Evolutionary conservation across 2,113 vertebrate genomes (phyloP).

Genomic region (Rhea pennata): DNA sequence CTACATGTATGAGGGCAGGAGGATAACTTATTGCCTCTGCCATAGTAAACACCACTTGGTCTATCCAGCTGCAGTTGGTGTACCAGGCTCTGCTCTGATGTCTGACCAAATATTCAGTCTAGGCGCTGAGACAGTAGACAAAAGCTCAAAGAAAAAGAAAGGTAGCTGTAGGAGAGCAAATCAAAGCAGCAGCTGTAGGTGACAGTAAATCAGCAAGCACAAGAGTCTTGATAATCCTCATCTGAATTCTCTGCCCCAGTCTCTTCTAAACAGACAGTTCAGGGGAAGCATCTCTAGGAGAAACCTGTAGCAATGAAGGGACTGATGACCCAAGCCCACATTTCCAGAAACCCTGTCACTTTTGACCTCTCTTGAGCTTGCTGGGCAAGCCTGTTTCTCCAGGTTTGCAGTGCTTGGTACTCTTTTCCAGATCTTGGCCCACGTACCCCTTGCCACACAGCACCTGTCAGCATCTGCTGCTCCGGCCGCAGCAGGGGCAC

Average conservation of each 20-base stretch:
- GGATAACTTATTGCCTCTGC: accelerated
- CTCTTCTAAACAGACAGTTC: neutral
- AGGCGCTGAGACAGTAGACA: neutral
- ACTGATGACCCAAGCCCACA: accelerated
- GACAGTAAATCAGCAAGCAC: neutral
- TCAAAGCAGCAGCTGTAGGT: neutral
- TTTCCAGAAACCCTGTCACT: neutral
- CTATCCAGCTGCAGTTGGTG: accelerated
- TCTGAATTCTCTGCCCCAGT: neutral
- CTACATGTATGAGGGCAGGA: accelerated
- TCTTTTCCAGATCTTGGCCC: neutral
- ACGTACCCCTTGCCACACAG: accelerated
- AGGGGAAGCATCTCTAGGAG: neutral
- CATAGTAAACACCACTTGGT: accelerated
- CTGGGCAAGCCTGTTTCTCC: neutral
- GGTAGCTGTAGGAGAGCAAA: neutral
- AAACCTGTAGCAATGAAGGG: neutral
- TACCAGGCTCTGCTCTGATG: accelerated
- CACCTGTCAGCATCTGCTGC: neutral
- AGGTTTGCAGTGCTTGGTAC: neutral
- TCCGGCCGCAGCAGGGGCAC: accelerated
- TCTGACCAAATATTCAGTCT: accelerated
- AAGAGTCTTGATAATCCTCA: neutral
- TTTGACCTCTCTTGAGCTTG: neutral
- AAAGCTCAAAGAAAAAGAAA: neutral